A percentile compares a stretch with the other conserved stretches of the same genome.
phyloP scores from a whole-genome alignment of 2,113 vertebrate genomes.

The Anoplopoma fimbria region DNA sequence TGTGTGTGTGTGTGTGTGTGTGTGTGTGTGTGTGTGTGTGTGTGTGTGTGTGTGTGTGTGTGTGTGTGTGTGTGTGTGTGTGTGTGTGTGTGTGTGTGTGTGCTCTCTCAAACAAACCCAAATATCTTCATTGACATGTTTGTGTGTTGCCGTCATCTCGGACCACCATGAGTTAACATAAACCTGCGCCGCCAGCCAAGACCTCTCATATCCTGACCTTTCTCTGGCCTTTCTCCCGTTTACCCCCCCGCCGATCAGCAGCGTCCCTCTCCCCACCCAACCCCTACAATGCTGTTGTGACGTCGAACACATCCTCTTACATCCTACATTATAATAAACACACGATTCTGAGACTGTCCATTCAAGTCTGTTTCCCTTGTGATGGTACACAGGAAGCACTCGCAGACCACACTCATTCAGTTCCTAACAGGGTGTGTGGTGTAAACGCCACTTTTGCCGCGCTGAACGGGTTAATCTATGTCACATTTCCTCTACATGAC shows the following conservation, averaged over 20 bases:
- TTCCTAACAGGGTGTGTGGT: neutral
- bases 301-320: slow-evolving; percentile 34
- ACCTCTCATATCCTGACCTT: slow-evolving; percentile 58
- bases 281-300: slow-evolving; percentile 42
- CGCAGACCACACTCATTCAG: neutral
- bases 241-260: slow-evolving; percentile 18
- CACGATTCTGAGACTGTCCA: slow-evolving; percentile 1
- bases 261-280: neutral
- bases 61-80: neutral
- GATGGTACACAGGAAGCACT: slow-evolving; percentile 41
- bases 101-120: slow-evolving; percentile 39
- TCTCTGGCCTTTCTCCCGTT: slow-evolving; percentile 30
- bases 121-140: slow-evolving; percentile 80
- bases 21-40: slow-evolving; percentile 30
- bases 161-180: slow-evolving; percentile 83
- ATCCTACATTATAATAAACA: slow-evolving; percentile 56
- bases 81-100: slow-evolving; percentile 34
- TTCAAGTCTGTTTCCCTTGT: slow-evolving; percentile 24
- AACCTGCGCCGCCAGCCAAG: slow-evolving; percentile 66
- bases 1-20: slow-evolving; percentile 22
- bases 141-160: slow-evolving; percentile 71
- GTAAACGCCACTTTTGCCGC: slow-evolving; percentile 29
- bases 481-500: slow-evolving; percentile 53
- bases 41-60: slow-evolving; percentile 13
- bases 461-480: slow-evolving; percentile 64